phyloP scores from a whole-genome alignment of 2,888 invertebrate species.

The Drosophila multiciliata region DNA sequence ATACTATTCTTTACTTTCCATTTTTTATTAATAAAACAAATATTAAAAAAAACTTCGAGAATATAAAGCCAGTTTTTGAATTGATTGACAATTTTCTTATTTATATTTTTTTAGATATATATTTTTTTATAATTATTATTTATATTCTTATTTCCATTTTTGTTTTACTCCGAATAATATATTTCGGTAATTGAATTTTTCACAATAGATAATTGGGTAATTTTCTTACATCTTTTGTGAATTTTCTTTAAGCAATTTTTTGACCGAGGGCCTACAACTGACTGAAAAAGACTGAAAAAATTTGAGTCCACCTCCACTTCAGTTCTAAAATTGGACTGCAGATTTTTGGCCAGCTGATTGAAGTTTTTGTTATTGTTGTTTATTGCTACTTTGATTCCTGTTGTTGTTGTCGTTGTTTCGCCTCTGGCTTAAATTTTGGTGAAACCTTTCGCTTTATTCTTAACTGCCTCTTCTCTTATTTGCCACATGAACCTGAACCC shows the following conservation, averaged over 20 bases:
- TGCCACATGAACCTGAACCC: slow-evolving; percentile 24
- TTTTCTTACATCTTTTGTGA: not conserved
- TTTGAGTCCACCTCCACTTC: not conserved
- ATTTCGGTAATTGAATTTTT: not conserved
- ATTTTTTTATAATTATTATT: not conserved
- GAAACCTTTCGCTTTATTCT: slow-evolving; percentile 15
- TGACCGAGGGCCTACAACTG: not conserved
- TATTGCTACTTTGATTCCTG: not conserved
- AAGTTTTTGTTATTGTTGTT: slow-evolving; percentile 10
- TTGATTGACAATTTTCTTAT: not conserved
- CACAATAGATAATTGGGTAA: not conserved
- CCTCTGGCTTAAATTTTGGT: slow-evolving; percentile 16
- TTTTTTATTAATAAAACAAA: not conserved
- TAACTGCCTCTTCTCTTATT: slow-evolving; percentile 14
- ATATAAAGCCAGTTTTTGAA: not conserved
- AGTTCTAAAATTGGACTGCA: slow-evolving; percentile 2
- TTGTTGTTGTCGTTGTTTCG: not conserved
- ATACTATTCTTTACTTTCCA: not conserved
- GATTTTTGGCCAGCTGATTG: slow-evolving; percentile 24
- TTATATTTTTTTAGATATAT: not conserved
- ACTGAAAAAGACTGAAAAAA: slow-evolving; percentile 2
- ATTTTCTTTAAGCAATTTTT: not conserved
- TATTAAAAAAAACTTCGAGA: not conserved
- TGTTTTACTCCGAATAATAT: not conserved
- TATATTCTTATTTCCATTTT: not conserved